A percentile compares a stretch with the other conserved stretches of the same genome.
Evolutionary conservation across 2,113 vertebrate species (phyloP).

Genomic region (Heptranchias perlo): DNA sequence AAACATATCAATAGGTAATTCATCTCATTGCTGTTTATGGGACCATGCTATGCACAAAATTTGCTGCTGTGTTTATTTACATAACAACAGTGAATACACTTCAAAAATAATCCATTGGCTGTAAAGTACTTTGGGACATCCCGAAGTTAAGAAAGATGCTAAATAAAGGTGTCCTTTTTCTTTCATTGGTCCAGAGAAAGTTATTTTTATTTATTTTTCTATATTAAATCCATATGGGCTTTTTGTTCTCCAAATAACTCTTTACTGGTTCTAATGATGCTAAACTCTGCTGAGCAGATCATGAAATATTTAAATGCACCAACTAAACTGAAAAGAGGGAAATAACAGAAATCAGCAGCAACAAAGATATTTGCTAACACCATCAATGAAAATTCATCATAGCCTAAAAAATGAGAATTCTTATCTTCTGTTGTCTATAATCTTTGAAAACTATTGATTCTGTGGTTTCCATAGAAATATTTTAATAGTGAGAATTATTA

Average conservation of each 20-base stretch:
- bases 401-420: neutral
- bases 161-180: neutral
- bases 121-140: neutral
- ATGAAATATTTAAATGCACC: neutral
- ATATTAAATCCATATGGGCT: neutral
- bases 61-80: neutral
- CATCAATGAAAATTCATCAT: neutral
- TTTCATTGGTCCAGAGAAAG: neutral
- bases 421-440: neutral
- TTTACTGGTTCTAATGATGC: neutral
- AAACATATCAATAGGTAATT: too few species aligned
- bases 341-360: conserved; percentile 3
- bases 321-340: neutral
- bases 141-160: neutral
- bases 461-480: neutral
- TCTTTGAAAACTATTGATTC: conserved; percentile 1
- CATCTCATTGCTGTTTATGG: neutral
- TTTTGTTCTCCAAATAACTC: neutral
- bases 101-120: neutral
- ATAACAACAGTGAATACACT: neutral
- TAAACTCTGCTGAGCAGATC: neutral
- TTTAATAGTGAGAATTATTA: neutral
- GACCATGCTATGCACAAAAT: neutral
- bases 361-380: neutral
- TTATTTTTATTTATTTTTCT: neutral